Conservation (phyloP, 1,140 invertebrate species). For the Bombus sylvicola region DNA sequence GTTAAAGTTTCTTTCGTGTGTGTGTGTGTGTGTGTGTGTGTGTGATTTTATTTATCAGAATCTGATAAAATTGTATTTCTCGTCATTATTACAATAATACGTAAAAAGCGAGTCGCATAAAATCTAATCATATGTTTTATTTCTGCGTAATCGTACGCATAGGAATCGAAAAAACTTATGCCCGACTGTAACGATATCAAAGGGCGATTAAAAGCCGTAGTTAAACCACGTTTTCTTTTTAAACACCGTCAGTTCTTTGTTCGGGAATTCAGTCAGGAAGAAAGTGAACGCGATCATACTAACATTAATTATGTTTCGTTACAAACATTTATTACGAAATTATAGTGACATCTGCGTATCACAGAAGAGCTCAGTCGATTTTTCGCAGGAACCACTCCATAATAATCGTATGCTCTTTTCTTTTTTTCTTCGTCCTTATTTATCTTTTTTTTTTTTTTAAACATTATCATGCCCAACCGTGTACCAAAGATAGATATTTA, state of each 20-base stretch:
- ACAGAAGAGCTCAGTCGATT: constrained; percentile 73
- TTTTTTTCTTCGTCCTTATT: background rate
- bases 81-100: constrained; percentile 16
- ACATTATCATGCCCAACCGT: background rate
- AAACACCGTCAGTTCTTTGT: constrained; percentile 11
- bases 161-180: constrained; percentile 32
- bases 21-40: background rate
- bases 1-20: background rate
- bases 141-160: constrained; percentile 10
- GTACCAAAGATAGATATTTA: background rate
- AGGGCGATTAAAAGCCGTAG: background rate
- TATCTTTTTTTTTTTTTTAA: background rate
- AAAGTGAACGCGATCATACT: constrained; percentile 57
- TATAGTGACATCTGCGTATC: constrained; percentile 72
- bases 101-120: constrained; percentile 46
- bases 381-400: constrained; percentile 61
- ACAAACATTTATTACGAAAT: constrained; percentile 68
- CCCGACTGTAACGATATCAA: background rate
- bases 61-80: background rate
- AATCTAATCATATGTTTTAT: constrained; percentile 10
- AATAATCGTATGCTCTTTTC: constrained; percentile 8
- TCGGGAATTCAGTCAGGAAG: constrained; percentile 54
- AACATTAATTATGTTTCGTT: constrained; percentile 56
- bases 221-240: background rate
- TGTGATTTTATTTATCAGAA: too few species aligned